A percentile compares a stretch with the other conserved stretches of the same genome.
These are phyloP conservation scores for Drosophila borealis DNA, from an alignment of 2,888 invertebrate species.

Conservation along the genomic window DNA sequence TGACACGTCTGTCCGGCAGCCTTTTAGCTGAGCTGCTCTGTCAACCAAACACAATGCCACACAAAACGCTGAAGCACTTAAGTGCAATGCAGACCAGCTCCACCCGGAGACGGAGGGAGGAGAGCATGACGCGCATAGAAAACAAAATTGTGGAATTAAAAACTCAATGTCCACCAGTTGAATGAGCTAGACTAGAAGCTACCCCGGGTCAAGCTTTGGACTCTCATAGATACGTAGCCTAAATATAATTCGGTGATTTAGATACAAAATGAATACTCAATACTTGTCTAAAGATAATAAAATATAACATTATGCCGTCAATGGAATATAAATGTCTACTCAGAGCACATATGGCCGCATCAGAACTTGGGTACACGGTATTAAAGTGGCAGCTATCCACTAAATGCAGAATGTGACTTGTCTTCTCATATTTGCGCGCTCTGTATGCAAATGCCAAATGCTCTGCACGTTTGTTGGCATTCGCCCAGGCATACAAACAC, in stretches of 20 bases:
- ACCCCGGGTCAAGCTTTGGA: neutral
- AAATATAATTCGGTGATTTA: too few species aligned
- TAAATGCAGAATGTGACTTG: slow-evolving; percentile 44
- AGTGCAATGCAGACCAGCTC: slow-evolving; percentile 60
- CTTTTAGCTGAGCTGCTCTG: slow-evolving; percentile 31
- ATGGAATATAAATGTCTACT: too few species aligned
- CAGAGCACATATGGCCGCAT: neutral
- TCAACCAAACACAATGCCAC: slow-evolving; percentile 53
- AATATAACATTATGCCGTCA: too few species aligned
- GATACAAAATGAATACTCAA: too few species aligned
- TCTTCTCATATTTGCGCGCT: slow-evolving; percentile 57
- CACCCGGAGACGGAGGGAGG: neutral
- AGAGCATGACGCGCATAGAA: slow-evolving; percentile 9
- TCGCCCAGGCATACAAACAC: slow-evolving; percentile 15
- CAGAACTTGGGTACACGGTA: slow-evolving; percentile 12
- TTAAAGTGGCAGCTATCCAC: slow-evolving; percentile 45
- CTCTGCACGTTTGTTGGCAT: slow-evolving; percentile 41
- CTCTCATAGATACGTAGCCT: too few species aligned
- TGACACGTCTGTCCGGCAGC: slow-evolving; percentile 33
- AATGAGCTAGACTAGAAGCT: neutral
- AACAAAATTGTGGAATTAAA: slow-evolving; percentile 32
- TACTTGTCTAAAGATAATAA: too few species aligned
- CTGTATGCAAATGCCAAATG: slow-evolving; percentile 62
- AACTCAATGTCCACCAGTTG: neutral
- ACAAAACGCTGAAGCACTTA: slow-evolving; percentile 69